Percentiles rank a stretch among this genome's conserved stretches.
Conservation (phyloP, 2,888 invertebrate genomes). For the Marronus borbonicus region DNA sequence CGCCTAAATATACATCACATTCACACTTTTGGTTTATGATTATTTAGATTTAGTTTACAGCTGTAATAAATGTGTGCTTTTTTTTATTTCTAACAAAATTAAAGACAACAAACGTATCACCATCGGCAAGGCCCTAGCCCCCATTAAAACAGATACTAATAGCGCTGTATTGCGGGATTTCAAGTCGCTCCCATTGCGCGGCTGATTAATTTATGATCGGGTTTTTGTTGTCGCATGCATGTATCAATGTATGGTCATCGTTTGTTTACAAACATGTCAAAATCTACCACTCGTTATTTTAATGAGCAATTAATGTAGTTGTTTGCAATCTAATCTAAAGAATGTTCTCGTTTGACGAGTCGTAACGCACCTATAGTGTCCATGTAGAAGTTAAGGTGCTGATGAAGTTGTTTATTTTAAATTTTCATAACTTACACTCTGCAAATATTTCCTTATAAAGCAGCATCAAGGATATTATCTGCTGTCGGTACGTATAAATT, state of each 20-base stretch:
- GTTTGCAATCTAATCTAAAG: slow-evolving; percentile 41
- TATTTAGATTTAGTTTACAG: slow-evolving; percentile 1
- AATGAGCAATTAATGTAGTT: slow-evolving; percentile 37
- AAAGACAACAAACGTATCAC: not conserved
- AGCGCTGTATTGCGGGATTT: not conserved
- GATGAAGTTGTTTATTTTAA: slow-evolving; percentile 24
- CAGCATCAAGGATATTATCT: not conserved
- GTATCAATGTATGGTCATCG: slow-evolving; percentile 15
- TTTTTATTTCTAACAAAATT: not conserved
- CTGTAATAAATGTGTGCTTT: not conserved
- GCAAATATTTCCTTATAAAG: slow-evolving; percentile 23
- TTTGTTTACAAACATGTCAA: slow-evolving; percentile 39
- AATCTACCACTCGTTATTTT: slow-evolving; percentile 19
- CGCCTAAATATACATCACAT: slow-evolving; percentile 9
- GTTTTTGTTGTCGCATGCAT: not conserved
- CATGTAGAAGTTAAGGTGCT: not conserved
- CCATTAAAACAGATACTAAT: not conserved
- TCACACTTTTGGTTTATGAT: not conserved
- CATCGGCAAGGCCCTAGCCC: not conserved
- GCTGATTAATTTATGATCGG: not conserved
- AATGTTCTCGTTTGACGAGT: slow-evolving; percentile 30
- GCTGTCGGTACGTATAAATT: too few species aligned
- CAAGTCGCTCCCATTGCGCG: not conserved
- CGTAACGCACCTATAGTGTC: slow-evolving; percentile 17
- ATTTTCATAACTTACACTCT: slow-evolving; percentile 18